A percentile compares a stretch with the other conserved stretches of the same genome.
These are phyloP conservation scores for Cylas formicarius DNA, from an alignment of 1,140 invertebrate species.

Conservation along the genomic window DNA sequence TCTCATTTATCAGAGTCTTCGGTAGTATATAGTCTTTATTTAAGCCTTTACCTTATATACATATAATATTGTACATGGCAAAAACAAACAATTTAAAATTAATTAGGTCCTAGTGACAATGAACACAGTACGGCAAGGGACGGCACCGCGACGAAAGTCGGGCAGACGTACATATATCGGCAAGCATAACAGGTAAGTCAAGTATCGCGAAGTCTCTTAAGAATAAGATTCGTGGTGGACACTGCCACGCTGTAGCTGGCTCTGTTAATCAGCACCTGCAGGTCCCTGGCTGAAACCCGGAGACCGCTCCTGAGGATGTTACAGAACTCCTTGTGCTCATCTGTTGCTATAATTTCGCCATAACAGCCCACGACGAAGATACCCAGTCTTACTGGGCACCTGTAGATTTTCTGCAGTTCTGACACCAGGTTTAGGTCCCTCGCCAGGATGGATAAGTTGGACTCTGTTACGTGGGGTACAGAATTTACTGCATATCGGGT, in stretches of 20 bases:
- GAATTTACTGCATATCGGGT: constrained; percentile 16
- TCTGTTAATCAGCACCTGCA: background rate
- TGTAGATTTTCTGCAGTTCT: constrained; percentile 4
- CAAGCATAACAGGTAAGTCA: no score
- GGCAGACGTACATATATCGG: no score
- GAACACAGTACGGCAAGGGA: no score
- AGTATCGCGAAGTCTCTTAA: constrained; percentile 19
- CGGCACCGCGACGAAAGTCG: no score
- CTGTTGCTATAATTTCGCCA: constrained; percentile 11
- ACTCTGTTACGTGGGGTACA: constrained; percentile 1
- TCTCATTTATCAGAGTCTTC: no score
- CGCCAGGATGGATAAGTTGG: background rate
- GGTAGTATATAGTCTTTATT: no score
- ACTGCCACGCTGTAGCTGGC: constrained; percentile 4
- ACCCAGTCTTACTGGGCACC: constrained; percentile 9
- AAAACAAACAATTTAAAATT: no score
- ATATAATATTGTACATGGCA: no score
- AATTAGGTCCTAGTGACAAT: no score
- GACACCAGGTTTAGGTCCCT: constrained; percentile 6
- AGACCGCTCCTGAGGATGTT: background rate
- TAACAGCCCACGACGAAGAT: constrained; percentile 11
- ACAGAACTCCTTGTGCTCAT: background rate
- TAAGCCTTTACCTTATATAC: no score
- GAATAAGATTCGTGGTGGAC: constrained; percentile 5
- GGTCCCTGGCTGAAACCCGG: background rate